These are phyloP conservation scores for Psettodes erumei DNA, from an alignment of 2,113 vertebrate genomes.

Conservation along the genomic window DNA sequence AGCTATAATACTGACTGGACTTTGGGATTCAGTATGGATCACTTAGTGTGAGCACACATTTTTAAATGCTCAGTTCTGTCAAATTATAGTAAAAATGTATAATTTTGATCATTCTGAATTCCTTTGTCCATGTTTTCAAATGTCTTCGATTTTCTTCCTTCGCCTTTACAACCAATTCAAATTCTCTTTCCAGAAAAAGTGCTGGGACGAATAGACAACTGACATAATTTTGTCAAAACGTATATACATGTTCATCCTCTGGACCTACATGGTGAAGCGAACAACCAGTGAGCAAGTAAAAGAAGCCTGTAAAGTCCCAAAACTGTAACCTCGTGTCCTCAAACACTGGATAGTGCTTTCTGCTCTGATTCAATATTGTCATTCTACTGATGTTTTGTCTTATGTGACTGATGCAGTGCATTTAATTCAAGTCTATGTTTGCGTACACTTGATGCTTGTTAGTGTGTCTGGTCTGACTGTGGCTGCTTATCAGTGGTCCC, in stretches of 20 bases:
- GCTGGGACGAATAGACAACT: neutral
- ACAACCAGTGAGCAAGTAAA: neutral
- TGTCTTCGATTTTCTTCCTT: neutral
- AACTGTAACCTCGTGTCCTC: no score
- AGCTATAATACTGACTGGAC: no score
- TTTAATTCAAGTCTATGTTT: neutral
- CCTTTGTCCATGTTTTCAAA: neutral
- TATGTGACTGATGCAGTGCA: neutral
- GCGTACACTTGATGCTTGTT: neutral
- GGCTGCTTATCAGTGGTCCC: conserved; percentile 32
- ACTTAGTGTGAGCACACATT: no score
- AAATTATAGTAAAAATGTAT: no score
- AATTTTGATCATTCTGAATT: no score
- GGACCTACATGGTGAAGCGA: neutral
- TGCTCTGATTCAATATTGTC: neutral
- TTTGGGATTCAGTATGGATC: no score
- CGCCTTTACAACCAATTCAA: neutral
- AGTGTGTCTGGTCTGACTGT: conserved; percentile 31
- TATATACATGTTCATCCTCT: neutral
- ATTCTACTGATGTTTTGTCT: neutral
- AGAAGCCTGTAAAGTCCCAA: neutral
- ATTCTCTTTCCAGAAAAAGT: neutral
- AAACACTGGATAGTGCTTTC: neutral
- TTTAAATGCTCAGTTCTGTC: no score
- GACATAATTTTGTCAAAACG: no score